These are phyloP conservation scores for Zingel zingel DNA, from an alignment of 2,113 vertebrate species.

Conservation along the genomic window DNA sequence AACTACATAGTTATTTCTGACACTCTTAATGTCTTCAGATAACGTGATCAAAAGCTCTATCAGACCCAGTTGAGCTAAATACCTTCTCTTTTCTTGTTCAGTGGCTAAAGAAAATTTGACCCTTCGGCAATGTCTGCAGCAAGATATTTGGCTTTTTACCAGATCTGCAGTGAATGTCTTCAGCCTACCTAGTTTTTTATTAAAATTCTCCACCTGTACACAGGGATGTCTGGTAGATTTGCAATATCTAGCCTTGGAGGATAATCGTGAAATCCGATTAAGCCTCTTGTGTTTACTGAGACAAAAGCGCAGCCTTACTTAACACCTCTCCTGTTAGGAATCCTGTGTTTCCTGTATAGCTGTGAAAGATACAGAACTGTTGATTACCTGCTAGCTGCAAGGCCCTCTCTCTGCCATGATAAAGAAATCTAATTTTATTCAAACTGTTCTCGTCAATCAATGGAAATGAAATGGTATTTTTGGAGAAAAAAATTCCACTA, in stretches of 20 bases:
- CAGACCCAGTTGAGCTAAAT: not conserved
- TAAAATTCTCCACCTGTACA: constrained; percentile 72
- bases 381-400: constrained; percentile 41
- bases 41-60: not conserved
- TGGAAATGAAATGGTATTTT: not conserved
- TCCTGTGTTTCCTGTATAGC: constrained; percentile 36
- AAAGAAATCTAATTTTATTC: constrained; percentile 25
- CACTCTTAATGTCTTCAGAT: not conserved
- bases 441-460: not conserved
- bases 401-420: not conserved
- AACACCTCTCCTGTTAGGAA: constrained; percentile 53
- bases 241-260: constrained; percentile 69
- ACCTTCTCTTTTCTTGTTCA: not conserved
- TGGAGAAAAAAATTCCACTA: not conserved
- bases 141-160: constrained; percentile 34
- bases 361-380: constrained; percentile 42
- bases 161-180: constrained; percentile 42
- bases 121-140: constrained; percentile 5
- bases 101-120: not conserved
- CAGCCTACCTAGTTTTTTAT: constrained; percentile 58
- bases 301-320: constrained; percentile 76
- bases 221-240: constrained; percentile 73
- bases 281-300: constrained; percentile 78
- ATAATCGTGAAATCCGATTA: constrained; percentile 80
- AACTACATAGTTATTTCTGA: not conserved